Evolutionary conservation across 2,797 vertebrate genomes (phyloP), one percentile per base, ranked within the genome.

Genomic region (Mastacembelus armatus): DNA sequence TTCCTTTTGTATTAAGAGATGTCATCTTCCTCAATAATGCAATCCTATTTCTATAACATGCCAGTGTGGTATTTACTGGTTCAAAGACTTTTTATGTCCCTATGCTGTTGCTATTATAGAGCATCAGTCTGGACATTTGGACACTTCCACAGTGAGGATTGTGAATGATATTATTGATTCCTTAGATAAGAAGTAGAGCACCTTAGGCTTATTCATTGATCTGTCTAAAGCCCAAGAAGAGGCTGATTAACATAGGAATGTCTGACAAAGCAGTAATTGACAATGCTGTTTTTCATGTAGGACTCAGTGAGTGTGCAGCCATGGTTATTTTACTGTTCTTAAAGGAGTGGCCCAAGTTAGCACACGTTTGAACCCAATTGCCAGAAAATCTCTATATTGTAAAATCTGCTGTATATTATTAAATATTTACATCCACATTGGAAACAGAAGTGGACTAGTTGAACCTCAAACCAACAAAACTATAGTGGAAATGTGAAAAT

Each of bases 121-220:
- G 40, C n/a, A 12, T 47, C 48, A 4, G 33, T 44, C 32, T 50
- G 16, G 29, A 45, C 5, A 39, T 27, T 5, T 30, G 32, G 7
- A 38, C 16, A 6, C 38, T 27, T 26, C 39, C 24, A 7, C 26
- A 8, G 29, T 9, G n/a, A 49, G 49, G 19, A 21, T 7, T 22
- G 10, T 56, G 16, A 57, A 57, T 38, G 16, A 33, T 30, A n/a
- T 9, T 43, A 65, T 57, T 32, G 50, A 76, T 61, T 33, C 4
- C 4, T 10, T 11, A 7, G 21, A 50, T 22, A 36, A 27, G 16
- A 39, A 33, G 30, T 24, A 10, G 9, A 52, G 27, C 29, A 27
- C 9, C 54, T 42, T 22, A 10, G 49, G 10, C 18, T 18, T 21
- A 19, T 30, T 29, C 44, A 59, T 61, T 32, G 58, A 68, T 60